A percentile compares a stretch with the other conserved stretches of the same genome.
phyloP scores from a whole-genome alignment of 2,888 invertebrate species.

The Leptopilina myrica region DNA sequence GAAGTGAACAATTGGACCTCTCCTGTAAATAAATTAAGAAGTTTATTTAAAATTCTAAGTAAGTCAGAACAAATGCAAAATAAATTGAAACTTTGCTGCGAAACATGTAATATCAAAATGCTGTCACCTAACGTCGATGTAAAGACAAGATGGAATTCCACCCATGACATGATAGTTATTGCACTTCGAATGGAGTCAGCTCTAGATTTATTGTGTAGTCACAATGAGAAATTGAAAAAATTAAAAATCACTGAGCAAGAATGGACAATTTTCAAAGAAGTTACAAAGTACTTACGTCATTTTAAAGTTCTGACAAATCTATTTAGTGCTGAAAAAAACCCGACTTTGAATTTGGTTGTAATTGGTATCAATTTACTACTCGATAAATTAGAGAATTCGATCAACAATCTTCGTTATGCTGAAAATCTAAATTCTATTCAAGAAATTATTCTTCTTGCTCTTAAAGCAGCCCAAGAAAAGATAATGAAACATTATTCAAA shows the following conservation, averaged over 20 bases:
- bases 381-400: constrained; percentile 47
- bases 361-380: constrained; percentile 45
- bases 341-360: constrained; percentile 49
- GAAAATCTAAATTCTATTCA: constrained; percentile 40
- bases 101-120: background rate
- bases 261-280: constrained; percentile 46
- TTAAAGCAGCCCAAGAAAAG: constrained; percentile 44
- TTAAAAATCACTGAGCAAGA: constrained; percentile 43
- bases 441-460: constrained; percentile 43
- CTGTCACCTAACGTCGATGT: background rate
- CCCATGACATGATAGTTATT: background rate
- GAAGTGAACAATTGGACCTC: background rate
- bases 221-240: background rate
- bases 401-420: constrained; percentile 37
- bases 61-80: background rate
- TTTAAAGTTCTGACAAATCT: constrained; percentile 45
- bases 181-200: background rate
- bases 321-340: constrained; percentile 54
- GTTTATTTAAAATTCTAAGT: background rate
- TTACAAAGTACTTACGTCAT: constrained; percentile 36
- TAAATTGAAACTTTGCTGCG: background rate
- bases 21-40: background rate
- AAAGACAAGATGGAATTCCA: background rate
- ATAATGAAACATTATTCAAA: constrained; percentile 43
- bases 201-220: constrained; percentile 1